These are phyloP conservation scores for Raja brachyura DNA, from an alignment of 2,113 vertebrate species.

Conservation along the genomic window DNA sequence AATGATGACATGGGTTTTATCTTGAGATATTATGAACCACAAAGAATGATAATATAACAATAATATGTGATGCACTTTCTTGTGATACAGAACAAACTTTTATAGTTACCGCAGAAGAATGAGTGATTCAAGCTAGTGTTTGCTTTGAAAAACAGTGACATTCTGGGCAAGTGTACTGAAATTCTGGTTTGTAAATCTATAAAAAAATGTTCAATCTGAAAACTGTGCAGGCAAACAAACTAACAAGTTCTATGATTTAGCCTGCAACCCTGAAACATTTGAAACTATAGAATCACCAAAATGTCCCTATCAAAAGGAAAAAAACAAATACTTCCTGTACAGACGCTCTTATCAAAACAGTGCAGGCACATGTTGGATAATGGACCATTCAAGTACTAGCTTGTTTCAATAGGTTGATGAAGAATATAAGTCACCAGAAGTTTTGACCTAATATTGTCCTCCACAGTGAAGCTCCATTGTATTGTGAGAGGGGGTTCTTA, in stretches of 20 bases:
- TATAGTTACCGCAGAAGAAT: not conserved
- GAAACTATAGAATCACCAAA: conserved; percentile 2
- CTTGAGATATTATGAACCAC: not conserved
- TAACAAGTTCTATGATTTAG: not conserved
- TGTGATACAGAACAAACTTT: too few relatives aligned
- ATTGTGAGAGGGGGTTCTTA: conserved; percentile 10
- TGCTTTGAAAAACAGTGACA: not conserved
- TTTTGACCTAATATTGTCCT: conserved; percentile 38
- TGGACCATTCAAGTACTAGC: conserved; percentile 18
- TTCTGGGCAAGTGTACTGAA: not conserved
- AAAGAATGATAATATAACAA: not conserved
- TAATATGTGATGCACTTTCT: not conserved
- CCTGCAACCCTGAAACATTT: not conserved
- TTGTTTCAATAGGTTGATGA: conserved; percentile 26
- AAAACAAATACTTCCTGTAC: conserved; percentile 33
- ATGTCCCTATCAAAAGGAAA: not conserved
- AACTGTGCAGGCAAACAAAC: not conserved
- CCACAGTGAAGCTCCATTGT: conserved; percentile 32
- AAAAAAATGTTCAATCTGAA: not conserved
- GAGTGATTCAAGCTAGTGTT: not conserved
- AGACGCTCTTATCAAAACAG: conserved; percentile 27
- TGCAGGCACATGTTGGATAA: not conserved
- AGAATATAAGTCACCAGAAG: not conserved
- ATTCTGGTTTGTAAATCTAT: not conserved
- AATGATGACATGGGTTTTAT: not conserved